Evolutionary conservation across 2,888 invertebrate genomes (phyloP).

Genomic region (Apamea crenata): DNA sequence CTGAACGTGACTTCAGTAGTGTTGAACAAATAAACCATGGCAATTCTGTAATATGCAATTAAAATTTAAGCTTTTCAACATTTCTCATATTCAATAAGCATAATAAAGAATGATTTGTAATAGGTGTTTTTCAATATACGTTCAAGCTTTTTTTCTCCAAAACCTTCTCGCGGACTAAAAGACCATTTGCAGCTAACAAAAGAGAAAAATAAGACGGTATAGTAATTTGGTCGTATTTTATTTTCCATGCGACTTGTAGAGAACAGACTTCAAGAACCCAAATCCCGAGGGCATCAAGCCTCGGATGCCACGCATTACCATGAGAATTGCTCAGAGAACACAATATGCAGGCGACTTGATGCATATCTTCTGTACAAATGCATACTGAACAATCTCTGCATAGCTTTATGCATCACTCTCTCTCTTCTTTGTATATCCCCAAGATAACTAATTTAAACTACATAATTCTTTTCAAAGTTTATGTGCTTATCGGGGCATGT

Average conservation of each 20-base stretch:
- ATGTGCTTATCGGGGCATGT: constrained; percentile 48
- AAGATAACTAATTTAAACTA: constrained; percentile 60
- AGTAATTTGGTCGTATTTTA: constrained; percentile 37
- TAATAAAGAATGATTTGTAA: background rate
- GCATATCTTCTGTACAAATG: constrained; percentile 74
- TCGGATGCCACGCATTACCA: constrained; percentile 78
- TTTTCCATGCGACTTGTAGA: constrained; percentile 15
- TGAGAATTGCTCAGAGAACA: constrained; percentile 77
- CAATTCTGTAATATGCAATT: background rate
- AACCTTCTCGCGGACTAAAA: background rate
- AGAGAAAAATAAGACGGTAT: constrained; percentile 3
- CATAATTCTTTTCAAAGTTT: constrained; percentile 53
- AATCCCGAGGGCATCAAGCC: constrained; percentile 64
- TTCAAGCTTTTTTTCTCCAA: background rate
- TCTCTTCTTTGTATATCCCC: constrained; percentile 47
- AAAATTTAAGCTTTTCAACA: background rate
- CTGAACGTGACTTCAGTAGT: constrained; percentile 28
- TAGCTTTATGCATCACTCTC: constrained; percentile 56
- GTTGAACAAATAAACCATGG: constrained; percentile 18
- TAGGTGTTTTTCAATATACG: background rate
- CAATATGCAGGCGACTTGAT: constrained; percentile 71
- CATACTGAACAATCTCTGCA: constrained; percentile 60
- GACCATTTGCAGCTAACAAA: constrained; percentile 9
- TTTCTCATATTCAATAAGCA: constrained; percentile 11
- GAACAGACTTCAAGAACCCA: constrained; percentile 29